Percentiles rank a stretch among this genome's conserved stretches.
Conservation (phyloP, 2,888 invertebrate genomes). For the Diaperis boleti region DNA sequence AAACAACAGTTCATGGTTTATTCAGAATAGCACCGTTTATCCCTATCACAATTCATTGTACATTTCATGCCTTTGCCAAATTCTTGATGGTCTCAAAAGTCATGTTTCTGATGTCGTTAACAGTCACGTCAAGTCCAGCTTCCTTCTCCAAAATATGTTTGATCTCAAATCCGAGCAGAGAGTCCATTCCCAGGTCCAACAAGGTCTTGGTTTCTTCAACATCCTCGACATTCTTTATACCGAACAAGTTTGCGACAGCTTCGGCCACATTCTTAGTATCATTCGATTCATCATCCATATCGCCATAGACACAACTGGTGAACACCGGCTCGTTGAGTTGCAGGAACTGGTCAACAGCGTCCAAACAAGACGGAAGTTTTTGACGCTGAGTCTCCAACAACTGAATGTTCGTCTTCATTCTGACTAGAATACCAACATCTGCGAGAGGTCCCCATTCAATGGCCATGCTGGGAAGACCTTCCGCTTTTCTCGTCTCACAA, state of each 20-base stretch:
- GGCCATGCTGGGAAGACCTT: constrained; percentile 12
- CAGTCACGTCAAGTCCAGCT: constrained; percentile 19
- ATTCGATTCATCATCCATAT: not conserved
- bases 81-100: constrained; percentile 20
- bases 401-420: constrained; percentile 44
- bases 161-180: constrained; percentile 6
- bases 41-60: constrained; percentile 1
- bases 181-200: constrained; percentile 81
- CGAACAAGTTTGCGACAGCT: constrained; percentile 72
- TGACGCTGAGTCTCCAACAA: constrained; percentile 84
- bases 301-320: constrained; percentile 77
- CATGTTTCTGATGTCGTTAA: constrained; percentile 23
- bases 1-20: not conserved
- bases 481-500: constrained; percentile 22
- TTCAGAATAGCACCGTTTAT: too few relatives aligned
- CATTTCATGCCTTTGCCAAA: not conserved
- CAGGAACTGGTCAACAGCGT: constrained; percentile 68
- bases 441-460: constrained; percentile 32
- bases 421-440: constrained; percentile 28
- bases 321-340: constrained; percentile 70
- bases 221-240: constrained; percentile 69
- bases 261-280: constrained; percentile 75
- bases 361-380: constrained; percentile 84
- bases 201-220: constrained; percentile 75
- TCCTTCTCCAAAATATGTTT: constrained; percentile 9